Conservation (phyloP, 2,113 vertebrate genomes). For the Gracilinanus agilis region DNA sequence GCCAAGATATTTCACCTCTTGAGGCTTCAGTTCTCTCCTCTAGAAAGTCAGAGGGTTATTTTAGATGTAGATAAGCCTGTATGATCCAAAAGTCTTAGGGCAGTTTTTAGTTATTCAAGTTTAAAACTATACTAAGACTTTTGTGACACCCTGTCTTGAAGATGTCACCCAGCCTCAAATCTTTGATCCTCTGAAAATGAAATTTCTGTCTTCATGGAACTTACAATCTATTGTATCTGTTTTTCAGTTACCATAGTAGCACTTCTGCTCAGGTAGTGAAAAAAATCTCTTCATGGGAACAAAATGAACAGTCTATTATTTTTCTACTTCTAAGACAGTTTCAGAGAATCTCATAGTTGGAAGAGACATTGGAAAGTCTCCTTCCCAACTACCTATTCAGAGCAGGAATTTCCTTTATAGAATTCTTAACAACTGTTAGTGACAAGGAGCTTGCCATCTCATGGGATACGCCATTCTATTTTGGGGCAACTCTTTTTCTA, state of each 20-base stretch:
- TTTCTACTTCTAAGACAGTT: not conserved
- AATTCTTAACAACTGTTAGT: not conserved
- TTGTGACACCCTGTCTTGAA: not conserved
- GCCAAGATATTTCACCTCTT: not conserved
- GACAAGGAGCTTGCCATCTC: not conserved
- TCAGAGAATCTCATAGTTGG: not conserved
- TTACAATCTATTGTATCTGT: not conserved
- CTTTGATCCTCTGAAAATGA: too few relatives aligned
- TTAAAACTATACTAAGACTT: not conserved
- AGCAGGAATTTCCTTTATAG: not conserved
- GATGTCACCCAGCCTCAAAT: not conserved
- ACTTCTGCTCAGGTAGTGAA: not conserved
- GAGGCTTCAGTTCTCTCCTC: not conserved
- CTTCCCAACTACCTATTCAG: not conserved
- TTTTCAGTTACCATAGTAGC: not conserved
- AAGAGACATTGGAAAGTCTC: not conserved
- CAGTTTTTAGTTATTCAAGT: too few relatives aligned
- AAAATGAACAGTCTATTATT: not conserved
- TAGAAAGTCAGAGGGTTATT: not conserved
- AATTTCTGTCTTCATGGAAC: not conserved
- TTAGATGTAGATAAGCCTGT: not conserved
- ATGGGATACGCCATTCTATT: not conserved
- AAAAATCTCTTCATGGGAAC: not conserved
- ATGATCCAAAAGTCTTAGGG: not conserved
- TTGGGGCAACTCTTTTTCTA: not conserved